Evolutionary conservation across 30 jellyfish, hydroid and myxozoan genomes (phyloP), one percentile per base, ranked within the genome.

Genomic region (Calvadosia cruxmelitensis): DNA sequence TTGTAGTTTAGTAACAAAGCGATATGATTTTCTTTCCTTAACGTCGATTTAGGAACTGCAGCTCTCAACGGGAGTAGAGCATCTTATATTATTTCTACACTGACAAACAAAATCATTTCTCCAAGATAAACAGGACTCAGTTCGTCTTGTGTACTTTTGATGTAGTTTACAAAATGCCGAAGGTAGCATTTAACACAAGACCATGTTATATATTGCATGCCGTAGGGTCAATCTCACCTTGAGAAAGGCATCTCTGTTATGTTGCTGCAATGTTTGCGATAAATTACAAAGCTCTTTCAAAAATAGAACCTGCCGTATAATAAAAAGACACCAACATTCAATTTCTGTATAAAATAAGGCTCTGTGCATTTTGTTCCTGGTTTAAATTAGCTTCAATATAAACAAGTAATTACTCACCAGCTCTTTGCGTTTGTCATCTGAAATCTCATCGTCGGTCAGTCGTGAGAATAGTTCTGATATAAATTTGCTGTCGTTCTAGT

Each of bases 191-290:
- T 28, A 71, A 26, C n/a, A 71, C 10, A 10, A 13, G 32, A 13
- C 69, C 10, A 57, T 57, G 69, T 15, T 10, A 57, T 57, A 57
- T 30, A 57, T 57, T 13, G n/a, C n/a, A n/a, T n/a, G n/a, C n/a
- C n/a, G n/a, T 5, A 30, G 5, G 23, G 34, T n/a, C 34, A 3
- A n/a, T 2, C 48, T 2, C 50, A 85, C 96, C 90, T 87, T 80
- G 33, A 87, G 27, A 63, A 87, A 87, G 10, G 77, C 52, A 33
- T 79, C 96, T 51, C 96, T 72, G 50, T 63, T 87, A 29, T 71
- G 83, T 68, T 75, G 96, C 67, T 87, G 96, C 72, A 87, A 33
- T 0, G 93, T 69, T 62, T 87, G 96, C 28, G 96, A 87, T 30
- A 79, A 73, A 28, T 62, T 78, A 50, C 96, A 87, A 26, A 87